Conservation (phyloP, 2,113 vertebrate species). For the Zootoca vivipara region DNA sequence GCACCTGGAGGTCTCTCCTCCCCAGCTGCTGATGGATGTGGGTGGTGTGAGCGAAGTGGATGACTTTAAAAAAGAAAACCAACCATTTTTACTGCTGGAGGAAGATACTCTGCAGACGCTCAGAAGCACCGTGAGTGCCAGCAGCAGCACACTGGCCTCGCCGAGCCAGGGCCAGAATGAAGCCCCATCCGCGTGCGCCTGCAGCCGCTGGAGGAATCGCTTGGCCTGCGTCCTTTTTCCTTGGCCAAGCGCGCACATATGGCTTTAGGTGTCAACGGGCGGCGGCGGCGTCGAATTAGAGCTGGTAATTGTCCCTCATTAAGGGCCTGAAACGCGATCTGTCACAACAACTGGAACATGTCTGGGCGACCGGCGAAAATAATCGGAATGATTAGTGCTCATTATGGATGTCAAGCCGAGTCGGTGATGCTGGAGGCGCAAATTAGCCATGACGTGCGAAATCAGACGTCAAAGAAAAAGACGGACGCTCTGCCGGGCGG, state of each 20-base stretch:
- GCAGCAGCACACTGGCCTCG: no score
- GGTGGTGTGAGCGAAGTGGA: not conserved
- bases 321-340: constrained; percentile 85
- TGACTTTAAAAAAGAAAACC: no score
- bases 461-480: constrained; percentile 79
- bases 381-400: constrained; percentile 86
- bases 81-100: no score
- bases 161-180: no score
- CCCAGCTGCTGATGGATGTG: not conserved
- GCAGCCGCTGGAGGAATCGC: not conserved
- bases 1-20: not conserved
- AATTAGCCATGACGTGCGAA: constrained; percentile 83
- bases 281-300: constrained; percentile 76
- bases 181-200: no score
- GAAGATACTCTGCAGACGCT: not conserved
- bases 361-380: constrained; percentile 81
- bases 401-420: constrained; percentile 84
- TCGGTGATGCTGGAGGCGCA: constrained; percentile 83
- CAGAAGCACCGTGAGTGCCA: not conserved
- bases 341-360: constrained; percentile 88
- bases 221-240: constrained; percentile 15
- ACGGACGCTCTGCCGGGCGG: constrained; percentile 67
- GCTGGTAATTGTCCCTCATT: constrained; percentile 88
- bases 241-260: constrained; percentile 75
- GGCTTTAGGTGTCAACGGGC: constrained; percentile 84